Evolutionary conservation across 2,113 vertebrate species (phyloP).

Genomic region (Hepsetus odoe): DNA sequence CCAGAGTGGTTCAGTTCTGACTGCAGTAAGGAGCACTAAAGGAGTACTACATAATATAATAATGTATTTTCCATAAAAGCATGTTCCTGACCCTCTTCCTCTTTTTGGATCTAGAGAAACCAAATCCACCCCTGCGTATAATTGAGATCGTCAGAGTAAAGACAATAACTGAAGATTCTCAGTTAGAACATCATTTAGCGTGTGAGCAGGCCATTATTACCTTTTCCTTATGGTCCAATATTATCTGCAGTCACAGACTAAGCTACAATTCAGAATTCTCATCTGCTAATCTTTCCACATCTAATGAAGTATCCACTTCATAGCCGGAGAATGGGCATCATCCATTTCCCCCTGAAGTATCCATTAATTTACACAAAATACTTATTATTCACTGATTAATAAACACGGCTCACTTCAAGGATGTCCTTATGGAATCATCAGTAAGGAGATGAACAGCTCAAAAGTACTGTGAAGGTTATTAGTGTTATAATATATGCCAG

Average conservation of each 20-base stretch:
- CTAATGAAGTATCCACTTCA: conserved; percentile 76
- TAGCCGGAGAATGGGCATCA: conserved; percentile 67
- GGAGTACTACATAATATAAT: no score
- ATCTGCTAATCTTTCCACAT: conserved; percentile 73
- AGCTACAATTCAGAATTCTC: conserved; percentile 65
- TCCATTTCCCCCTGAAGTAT: conserved; percentile 74
- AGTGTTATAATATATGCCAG: conserved; percentile 62
- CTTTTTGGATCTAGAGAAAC: no score
- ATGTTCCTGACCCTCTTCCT: no score
- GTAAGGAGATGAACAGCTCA: conserved; percentile 73
- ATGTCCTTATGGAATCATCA: conserved; percentile 68
- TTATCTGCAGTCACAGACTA: conserved; percentile 61
- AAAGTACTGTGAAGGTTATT: conserved; percentile 71
- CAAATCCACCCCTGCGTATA: no score
- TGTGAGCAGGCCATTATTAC: conserved; percentile 42
- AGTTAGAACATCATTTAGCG: conserved; percentile 28
- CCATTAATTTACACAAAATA: conserved; percentile 75
- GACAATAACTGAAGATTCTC: conserved; percentile 5
- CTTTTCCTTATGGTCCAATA: neutral
- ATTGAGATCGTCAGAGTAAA: neutral
- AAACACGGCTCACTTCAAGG: conserved; percentile 66
- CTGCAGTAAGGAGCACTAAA: no score
- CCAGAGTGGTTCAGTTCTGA: no score
- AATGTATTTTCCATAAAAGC: no score
- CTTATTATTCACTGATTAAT: conserved; percentile 80